Base-by-base conservation (phyloP, 2,797 vertebrate genomes). In the Leptatherina wallacei region DNA sequence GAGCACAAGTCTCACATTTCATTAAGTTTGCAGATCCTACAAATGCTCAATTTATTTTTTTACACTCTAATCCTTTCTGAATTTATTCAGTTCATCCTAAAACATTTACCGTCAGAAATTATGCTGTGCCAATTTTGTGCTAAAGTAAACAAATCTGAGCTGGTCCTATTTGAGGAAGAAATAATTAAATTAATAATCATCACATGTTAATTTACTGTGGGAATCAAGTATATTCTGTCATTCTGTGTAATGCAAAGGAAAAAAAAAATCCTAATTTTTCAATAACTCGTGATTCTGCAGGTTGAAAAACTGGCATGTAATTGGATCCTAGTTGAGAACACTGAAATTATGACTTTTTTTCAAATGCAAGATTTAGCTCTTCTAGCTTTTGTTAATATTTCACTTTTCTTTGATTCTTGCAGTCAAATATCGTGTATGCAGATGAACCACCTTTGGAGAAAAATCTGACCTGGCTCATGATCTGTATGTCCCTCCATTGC, bases 81-180 rank as follows among this genome's bases (percentile, higher is more conserved):
- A 64, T 80, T 81, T 75, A 24, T 55, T 61, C 29, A 78, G 71
- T 85, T 86, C 63, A 69, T 71, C 65, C 40, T 64, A 73, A 81
- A 84, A 84, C 75, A 84, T 87, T 82, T 86, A 78, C 66, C 75
- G 71, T 67, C 59, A 63, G 36, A 80, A 88, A 88, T 82, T 51
- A 68, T 27, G 13, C 36, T 3, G 47, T 35, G 70, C 63, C 68
- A 77, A 61, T 71, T 33, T 36, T 47, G 20, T 76, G 79, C 71
- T 71, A 77, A 36, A 66, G 76, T 75, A 81, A 88, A 85, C 72
- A 73, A 67, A 77, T 85, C 65, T 65, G 47, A 78, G 70, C 57
- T 69, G 49, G 44, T 71, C 27, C 13, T 68, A 54, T 87, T 87
- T 73, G 72, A 75, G 78, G 83, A 83, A 75, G 51, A 20, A 27